A percentile compares a stretch with the other conserved stretches of the same genome.
Evolutionary conservation across 2,888 invertebrate species (phyloP).

Genomic region (Drosophila glabriapex): DNA sequence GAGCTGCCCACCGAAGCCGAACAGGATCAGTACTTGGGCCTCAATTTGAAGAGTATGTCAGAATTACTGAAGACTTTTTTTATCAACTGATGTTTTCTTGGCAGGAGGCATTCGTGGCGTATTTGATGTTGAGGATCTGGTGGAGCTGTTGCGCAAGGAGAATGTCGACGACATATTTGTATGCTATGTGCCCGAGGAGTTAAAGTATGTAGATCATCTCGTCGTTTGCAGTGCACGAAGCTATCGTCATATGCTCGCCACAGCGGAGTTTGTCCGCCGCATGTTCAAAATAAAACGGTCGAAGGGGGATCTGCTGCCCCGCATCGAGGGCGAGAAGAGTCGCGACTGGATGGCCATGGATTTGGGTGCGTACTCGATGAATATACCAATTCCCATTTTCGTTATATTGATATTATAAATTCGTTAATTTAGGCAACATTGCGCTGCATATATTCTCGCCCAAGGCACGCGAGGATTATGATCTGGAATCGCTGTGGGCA

Average conservation of each 20-base stretch:
- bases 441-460: conserved; percentile 94
- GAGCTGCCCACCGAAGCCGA: conserved; percentile 28
- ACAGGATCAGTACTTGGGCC: conserved; percentile 84
- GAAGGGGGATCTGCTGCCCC: conserved; percentile 89
- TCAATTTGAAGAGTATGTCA: conserved; percentile 87
- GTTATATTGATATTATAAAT: neutral
- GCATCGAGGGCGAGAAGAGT: conserved; percentile 91
- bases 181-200: conserved; percentile 89
- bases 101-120: conserved; percentile 93
- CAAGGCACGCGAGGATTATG: conserved; percentile 90
- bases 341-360: conserved; percentile 96
- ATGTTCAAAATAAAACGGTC: conserved; percentile 91
- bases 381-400: neutral
- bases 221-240: conserved; percentile 92
- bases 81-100: neutral
- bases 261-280: conserved; percentile 91
- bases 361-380: conserved; percentile 88
- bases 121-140: conserved; percentile 94
- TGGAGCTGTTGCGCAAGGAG: conserved; percentile 91
- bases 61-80: neutral
- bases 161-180: conserved; percentile 93
- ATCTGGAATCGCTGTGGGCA: conserved; percentile 96
- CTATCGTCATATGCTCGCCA: conserved; percentile 90
- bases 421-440: conserved; percentile 90
- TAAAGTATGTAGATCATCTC: conserved; percentile 94